phyloP scores from a whole-genome alignment of 1,140 invertebrate species.

The Contarinia nasturtii region DNA sequence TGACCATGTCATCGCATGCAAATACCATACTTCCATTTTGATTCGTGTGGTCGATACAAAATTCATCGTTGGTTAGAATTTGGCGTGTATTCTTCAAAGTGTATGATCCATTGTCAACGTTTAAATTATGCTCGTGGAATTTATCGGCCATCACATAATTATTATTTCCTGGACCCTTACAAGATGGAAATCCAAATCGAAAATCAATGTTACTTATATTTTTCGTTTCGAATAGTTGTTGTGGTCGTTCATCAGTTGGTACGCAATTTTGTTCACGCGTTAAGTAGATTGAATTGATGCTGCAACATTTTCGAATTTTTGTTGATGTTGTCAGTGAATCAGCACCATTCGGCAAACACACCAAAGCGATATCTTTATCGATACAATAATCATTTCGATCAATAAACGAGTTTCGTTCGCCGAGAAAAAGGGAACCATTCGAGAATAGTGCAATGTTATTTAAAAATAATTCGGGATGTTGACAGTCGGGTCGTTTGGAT shows the following conservation, averaged over 20 bases:
- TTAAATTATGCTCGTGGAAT: slow-evolving; percentile 18
- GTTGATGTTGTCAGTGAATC: slow-evolving; percentile 19
- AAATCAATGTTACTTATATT: slow-evolving; percentile 14
- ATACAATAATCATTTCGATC: slow-evolving; percentile 33
- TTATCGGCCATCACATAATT: slow-evolving; percentile 29
- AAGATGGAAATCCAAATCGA: slow-evolving; percentile 31
- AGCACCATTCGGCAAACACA: slow-evolving; percentile 26
- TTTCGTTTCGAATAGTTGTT: slow-evolving; percentile 7
- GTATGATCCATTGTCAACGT: slow-evolving; percentile 8
- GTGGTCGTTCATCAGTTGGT: no score
- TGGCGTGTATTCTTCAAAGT: slow-evolving; percentile 10
- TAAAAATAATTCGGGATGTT: slow-evolving; percentile 2
- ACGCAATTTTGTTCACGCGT: no score
- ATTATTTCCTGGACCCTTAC: slow-evolving; percentile 22
- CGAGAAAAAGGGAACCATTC: slow-evolving; percentile 31
- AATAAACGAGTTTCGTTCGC: slow-evolving; percentile 19
- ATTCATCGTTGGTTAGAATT: slow-evolving; percentile 8
- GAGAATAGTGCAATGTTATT: slow-evolving; percentile 24
- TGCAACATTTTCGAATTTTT: slow-evolving; percentile 34
- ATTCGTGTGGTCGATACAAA: slow-evolving; percentile 18
- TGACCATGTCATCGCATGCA: slow-evolving; percentile 29
- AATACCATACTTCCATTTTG: slow-evolving; percentile 28
- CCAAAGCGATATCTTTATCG: slow-evolving; percentile 32
- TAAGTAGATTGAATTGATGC: slow-evolving; percentile 29
- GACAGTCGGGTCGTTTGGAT: slow-evolving; percentile 9